A percentile compares a stretch with the other conserved stretches of the same genome.
Conservation (phyloP, 2,113 vertebrate species). For the Notothenia coriiceps region DNA sequence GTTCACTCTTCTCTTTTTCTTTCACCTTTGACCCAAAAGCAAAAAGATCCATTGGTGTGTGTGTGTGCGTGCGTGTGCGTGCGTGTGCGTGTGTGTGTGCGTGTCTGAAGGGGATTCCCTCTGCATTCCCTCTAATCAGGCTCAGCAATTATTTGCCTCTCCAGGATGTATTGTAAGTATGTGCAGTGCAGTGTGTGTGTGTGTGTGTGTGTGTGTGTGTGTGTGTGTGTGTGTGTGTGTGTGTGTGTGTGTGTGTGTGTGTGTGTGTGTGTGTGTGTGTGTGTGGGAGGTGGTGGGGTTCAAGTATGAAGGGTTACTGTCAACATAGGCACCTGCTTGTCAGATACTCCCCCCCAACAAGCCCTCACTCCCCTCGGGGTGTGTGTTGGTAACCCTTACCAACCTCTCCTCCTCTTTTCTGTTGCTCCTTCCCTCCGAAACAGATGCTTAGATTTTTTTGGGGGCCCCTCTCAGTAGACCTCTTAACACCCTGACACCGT, state of each 20-base stretch:
- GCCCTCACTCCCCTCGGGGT: conserved; percentile 73
- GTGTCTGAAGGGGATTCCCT: conserved; percentile 77
- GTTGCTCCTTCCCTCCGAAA: conserved; percentile 63
- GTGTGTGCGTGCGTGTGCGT: conserved; percentile 33
- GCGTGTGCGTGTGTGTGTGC: conserved; percentile 41
- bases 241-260: conserved; percentile 39
- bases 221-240: conserved; percentile 41
- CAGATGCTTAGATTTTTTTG: conserved; percentile 82
- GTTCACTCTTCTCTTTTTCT: conserved; percentile 33
- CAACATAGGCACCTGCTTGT: conserved; percentile 83
- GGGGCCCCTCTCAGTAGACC: conserved; percentile 78
- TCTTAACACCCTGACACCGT: conserved; percentile 76
- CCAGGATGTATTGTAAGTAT: conserved; percentile 45
- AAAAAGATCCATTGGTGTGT: conserved; percentile 58
- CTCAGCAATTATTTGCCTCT: conserved; percentile 68
- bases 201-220: conserved; percentile 44
- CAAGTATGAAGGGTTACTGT: conserved; percentile 71
- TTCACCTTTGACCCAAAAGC: conserved; percentile 69
- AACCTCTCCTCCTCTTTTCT: conserved; percentile 80
- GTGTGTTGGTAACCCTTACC: conserved; percentile 83
- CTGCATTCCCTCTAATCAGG: conserved; percentile 72
- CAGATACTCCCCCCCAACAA: conserved; percentile 49
- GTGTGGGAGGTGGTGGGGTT: conserved; percentile 49
- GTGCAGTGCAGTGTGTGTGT: conserved; percentile 40
- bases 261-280: conserved; percentile 40